Evolutionary conservation across 2,797 vertebrate genomes (phyloP), one percentile per base, ranked within the genome.

Genomic region (Anabas testudineus): DNA sequence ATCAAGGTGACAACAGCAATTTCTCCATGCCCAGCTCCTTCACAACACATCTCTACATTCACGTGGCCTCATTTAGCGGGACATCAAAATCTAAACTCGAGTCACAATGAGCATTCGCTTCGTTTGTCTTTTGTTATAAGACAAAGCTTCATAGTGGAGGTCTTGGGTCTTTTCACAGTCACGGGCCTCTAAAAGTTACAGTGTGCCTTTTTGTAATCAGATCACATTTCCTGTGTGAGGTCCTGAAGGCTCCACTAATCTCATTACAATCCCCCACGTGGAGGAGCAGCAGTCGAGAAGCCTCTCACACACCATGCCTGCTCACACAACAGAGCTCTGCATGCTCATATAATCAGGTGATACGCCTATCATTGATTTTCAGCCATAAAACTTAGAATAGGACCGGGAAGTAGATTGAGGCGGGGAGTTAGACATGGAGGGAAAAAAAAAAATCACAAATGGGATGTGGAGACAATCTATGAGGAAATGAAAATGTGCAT

Each of bases 1-100:
- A 92, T 94, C 91, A 93, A 76, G 65, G 63, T 92, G 88, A 92
- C 90, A 90, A 39, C 52, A 36, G n/a, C 52, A 42, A 62, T 80
- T 64, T 72, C 80, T 48, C 39, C 14, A 19, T 78, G 63, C 59
- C 62, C 60, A 30, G 55, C 54, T 45, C 65, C 62, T 59, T 42
- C 62, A 69, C 61, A 71, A 68, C 61, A 66, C 63, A 68, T 71
- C 54, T 75, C 59, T 22, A 41, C n/a, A 19, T 19, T 57, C 28
- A 61, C 54, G 48, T 74, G 52, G 36, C 24, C 32, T 61, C 59
- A 16, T 28, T 39, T 43, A 34, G 43, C 47, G 45, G 42, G 43
- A 57, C 43, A 53, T 12, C 47, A 45, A 70, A n/a, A 34, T 30
- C 10, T 53, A 41, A 61, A 48, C 45, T 19, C 51, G 26, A 64